A percentile compares a stretch with the other conserved stretches of the same genome.
phyloP scores from a whole-genome alignment of 1,140 invertebrate species.

The Batillaria attramentaria region DNA sequence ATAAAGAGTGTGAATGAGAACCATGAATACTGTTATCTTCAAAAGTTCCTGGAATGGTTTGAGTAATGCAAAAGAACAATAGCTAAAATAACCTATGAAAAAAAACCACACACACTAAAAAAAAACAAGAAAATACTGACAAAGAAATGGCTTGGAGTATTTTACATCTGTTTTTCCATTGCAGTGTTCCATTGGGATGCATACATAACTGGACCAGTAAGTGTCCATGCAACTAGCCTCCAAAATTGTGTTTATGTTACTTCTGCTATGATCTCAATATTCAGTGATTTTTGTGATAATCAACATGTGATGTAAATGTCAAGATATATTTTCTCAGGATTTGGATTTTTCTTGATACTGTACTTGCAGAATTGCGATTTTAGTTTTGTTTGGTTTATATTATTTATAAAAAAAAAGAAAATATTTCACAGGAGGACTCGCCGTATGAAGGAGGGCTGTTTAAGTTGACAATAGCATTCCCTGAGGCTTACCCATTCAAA shows the following conservation, averaged over 20 bases:
- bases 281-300: no score
- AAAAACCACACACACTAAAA: no score
- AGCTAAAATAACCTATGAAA: no score
- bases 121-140: no score
- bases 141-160: no score
- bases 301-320: background rate
- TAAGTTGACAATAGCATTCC: slow-evolving; percentile 85
- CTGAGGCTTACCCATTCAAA: slow-evolving; percentile 99
- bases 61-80: no score
- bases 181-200: slow-evolving; percentile 20
- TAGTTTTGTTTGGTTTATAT: background rate
- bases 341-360: background rate
- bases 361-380: background rate
- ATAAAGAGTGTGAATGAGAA: no score
- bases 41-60: no score
- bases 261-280: no score
- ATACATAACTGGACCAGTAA: slow-evolving; percentile 11
- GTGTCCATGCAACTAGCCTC: background rate
- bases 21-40: no score
- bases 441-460: slow-evolving; percentile 82
- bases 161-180: slow-evolving; percentile 5
- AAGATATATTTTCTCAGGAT: background rate
- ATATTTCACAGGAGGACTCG: slow-evolving; percentile 15
- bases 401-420: no score
- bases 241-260: background rate